Percentiles rank a stretch among this genome's conserved stretches.
These are phyloP conservation scores for Trachymyrmex septentrionalis DNA, from an alignment of 1,140 invertebrate genomes.

Conservation along the genomic window DNA sequence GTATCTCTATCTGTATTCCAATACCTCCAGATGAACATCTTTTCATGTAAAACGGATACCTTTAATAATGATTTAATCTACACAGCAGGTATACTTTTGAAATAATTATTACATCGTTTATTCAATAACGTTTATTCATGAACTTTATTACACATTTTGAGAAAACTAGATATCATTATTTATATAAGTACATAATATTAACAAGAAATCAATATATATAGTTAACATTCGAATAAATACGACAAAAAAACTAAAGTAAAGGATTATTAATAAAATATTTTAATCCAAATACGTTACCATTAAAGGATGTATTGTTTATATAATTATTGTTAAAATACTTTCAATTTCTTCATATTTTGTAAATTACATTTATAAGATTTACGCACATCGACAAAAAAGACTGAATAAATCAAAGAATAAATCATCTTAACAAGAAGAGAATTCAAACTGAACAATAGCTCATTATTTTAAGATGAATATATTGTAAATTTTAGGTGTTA, in stretches of 20 bases:
- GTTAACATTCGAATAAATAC: neutral
- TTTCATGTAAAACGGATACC: neutral
- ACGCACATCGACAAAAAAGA: neutral
- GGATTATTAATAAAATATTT: neutral
- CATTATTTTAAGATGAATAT: neutral
- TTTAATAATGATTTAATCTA: neutral
- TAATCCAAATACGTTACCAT: neutral
- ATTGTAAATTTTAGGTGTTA: constrained; percentile 40
- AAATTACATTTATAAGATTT: constrained; percentile 20
- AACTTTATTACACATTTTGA: neutral
- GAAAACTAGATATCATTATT: neutral
- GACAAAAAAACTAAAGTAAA: neutral
- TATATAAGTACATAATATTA: neutral
- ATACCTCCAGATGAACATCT: neutral
- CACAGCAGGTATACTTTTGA: neutral
- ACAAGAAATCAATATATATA: neutral
- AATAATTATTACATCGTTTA: constrained; percentile 1
- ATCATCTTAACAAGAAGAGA: neutral
- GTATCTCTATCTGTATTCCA: constrained; percentile 72
- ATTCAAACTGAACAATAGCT: constrained; percentile 40
- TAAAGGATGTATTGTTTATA: neutral
- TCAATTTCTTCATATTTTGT: neutral
- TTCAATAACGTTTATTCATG: too few species aligned
- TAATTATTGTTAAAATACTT: neutral
- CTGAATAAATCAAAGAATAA: constrained; percentile 19